Base-by-base conservation (phyloP, 2,113 vertebrate species). In the Trogon melanurus region DNA sequence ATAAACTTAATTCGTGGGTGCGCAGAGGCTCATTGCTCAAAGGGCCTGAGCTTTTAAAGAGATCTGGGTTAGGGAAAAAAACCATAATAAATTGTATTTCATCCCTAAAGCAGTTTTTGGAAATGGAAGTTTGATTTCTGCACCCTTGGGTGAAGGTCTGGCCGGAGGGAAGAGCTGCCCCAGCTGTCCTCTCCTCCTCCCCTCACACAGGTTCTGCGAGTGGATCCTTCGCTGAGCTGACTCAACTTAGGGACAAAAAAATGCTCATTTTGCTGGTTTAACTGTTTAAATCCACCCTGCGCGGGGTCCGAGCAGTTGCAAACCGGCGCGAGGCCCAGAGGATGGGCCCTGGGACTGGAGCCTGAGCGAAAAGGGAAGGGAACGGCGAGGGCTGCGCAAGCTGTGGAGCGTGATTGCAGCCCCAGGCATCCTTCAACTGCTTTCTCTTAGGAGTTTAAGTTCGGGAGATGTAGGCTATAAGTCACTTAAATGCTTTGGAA, bases 401-500 rank as follows among this genome's bases (percentile, higher is more conserved):
- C 81, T 64, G 53, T 81, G 67, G 64, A 83, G 73, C 1, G 0
- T 64, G 86, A 85, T 72, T 92, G 51, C 32, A 89, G 78, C 65
- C 89, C 44, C 36, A 93, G 88, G 89, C 89, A 70, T 70, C 50
- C 70, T 88, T 80, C 72, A 95, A 88, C 66, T 86, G 73, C 88
- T 93, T 95, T 93, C 79, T 86, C 79, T 62, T 74, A 91, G 67
- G 91, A 78, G 85, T 92, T 93, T 88, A 62, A 76, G 75, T 71
- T 93, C 79, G 79, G 72, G 70, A 66, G 76, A 88, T 86, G 56
- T 60, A 30, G 72, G 76, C 76, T 75, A 29, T 92, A 92, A 93
- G 86, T 93, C 83, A 91, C 72, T 81, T 90, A 93, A 92, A 91
- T 78, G 96, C 65, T 85, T 95, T 89, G 51, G 67, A 85, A 96